Evolutionary conservation across 2,113 vertebrate species (phyloP).

Genomic region (Phasianus colchicus): DNA sequence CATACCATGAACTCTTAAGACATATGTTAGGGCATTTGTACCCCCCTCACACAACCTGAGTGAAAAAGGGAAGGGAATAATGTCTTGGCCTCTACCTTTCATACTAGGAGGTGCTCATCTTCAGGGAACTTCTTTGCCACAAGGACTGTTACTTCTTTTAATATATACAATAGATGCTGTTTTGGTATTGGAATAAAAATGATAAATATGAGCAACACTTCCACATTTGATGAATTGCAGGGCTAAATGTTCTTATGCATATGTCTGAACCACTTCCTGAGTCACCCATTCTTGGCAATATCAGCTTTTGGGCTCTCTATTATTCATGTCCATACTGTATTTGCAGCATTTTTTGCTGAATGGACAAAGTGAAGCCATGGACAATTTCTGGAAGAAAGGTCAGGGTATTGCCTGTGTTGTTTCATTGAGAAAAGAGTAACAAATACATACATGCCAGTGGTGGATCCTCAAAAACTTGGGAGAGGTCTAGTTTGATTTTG

Average conservation of each 20-base stretch:
- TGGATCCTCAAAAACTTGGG: not conserved
- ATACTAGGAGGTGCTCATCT: not conserved
- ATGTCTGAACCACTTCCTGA: conserved; percentile 65
- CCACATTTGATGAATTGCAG: conserved; percentile 42
- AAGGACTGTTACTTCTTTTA: not conserved
- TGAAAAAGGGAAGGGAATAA: not conserved
- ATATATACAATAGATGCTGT: not conserved
- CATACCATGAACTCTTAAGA: not conserved
- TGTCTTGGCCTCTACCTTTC: not conserved
- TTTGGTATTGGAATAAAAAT: conserved; percentile 41
- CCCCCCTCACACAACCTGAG: not conserved
- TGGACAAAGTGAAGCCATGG: conserved; percentile 8
- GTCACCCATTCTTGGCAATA: conserved; percentile 63
- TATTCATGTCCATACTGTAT: conserved; percentile 54
- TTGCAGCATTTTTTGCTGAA: conserved; percentile 42
- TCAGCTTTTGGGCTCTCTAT: conserved; percentile 47
- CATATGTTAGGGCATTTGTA: not conserved
- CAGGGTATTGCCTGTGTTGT: not conserved
- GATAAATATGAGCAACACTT: conserved; percentile 40
- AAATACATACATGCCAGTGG: not conserved
- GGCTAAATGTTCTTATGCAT: conserved; percentile 63
- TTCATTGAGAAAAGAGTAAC: not conserved
- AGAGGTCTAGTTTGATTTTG: not conserved
- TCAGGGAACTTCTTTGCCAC: not conserved
- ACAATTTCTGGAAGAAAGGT: conserved; percentile 29